Evolutionary conservation across 2,797 vertebrate genomes (phyloP), one percentile per base, ranked within the genome.

Genomic region (Graptemys geographica): DNA sequence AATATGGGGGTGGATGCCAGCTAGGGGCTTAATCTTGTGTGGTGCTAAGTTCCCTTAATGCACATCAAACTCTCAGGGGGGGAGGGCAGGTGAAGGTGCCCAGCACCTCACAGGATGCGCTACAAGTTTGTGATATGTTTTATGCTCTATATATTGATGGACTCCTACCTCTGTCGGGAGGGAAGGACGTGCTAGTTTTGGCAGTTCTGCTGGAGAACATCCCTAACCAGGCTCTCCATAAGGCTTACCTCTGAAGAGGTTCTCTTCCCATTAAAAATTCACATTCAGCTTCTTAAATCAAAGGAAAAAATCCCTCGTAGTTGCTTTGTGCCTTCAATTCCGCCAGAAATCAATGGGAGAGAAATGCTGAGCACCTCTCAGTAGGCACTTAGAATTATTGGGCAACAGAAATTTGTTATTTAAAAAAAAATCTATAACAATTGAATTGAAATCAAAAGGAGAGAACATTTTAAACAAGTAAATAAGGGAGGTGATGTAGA

Each of bases 391-490:
- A 2, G 25, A 82, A 33, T 82, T 93, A 44, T 53, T 76, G 10
- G 5, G 83, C 89, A 16, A 74, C 6, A 83, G n/a, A 91, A 41
- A 21, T 87, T 28, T 3, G 0, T 49, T 83, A 94, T 84, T 88
- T 28, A 41, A 41, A 41, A 8, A 18, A 6, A 21, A 21, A 49
- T 2, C 33, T 55, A 1, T 52, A 59, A 78, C 72, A 55, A 88
- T 47, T 28, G 80, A 86, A 57, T 55, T 91, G 65, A 84, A 90
- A 57, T 21, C 49, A 53, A 65, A 84, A 91, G 57, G 37, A 56
- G 37, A 87, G 69, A 1, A n/a, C 31, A 21, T 16, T 85, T 76
- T 90, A 74, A 25, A 74, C 37, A 47, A 83, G 21, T 72, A 78
- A 49, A 78, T 79, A 3, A 49, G 86, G 37, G 52, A 90, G 69